Evolutionary conservation across 2,888 invertebrate genomes (phyloP).

Genomic region (Drosophila picticornis): DNA sequence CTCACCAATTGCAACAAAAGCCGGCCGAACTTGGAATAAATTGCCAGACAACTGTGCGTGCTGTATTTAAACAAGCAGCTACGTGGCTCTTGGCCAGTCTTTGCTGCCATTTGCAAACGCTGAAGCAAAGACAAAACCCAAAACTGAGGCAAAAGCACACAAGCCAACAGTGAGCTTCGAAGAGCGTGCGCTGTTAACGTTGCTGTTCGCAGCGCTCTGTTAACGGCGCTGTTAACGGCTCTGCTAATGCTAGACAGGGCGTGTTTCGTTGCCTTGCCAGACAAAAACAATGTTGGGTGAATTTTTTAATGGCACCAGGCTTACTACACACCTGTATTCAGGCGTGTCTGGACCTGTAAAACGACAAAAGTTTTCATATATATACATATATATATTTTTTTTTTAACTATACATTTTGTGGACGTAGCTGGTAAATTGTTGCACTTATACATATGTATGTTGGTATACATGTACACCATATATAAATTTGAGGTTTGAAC

Average conservation of each 20-base stretch:
- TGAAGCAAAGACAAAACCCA: conserved; percentile 30
- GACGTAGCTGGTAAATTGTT: conserved; percentile 50
- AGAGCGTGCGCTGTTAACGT: conserved; percentile 58
- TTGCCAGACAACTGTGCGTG: conserved; percentile 69
- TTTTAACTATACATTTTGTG: conserved; percentile 11
- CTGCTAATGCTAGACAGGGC: conserved; percentile 45
- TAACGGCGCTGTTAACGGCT: conserved; percentile 42
- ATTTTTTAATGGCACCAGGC: conserved; percentile 33
- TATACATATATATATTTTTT: neutral
- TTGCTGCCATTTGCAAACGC: conserved; percentile 66
- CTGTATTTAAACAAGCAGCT: conserved; percentile 73
- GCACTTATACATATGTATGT: conserved; percentile 36
- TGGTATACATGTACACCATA: conserved; percentile 13
- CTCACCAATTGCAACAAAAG: conserved; percentile 71
- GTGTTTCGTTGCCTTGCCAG: conserved; percentile 25
- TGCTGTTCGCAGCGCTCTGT: conserved; percentile 50
- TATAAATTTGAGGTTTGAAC: conserved; percentile 64
- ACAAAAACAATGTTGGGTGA: conserved; percentile 42
- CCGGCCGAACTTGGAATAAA: conserved; percentile 81
- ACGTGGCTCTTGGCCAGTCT: conserved; percentile 47
- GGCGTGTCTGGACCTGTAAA: conserved; percentile 19
- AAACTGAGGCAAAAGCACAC: conserved; percentile 50
- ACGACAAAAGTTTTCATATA: conserved; percentile 1
- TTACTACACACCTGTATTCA: conserved; percentile 37
- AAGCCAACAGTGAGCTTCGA: conserved; percentile 57